Evolutionary conservation across 2,797 vertebrate species (phyloP), one percentile per base, ranked within the genome.

Genomic region (Typhlichthys eigenmanni): DNA sequence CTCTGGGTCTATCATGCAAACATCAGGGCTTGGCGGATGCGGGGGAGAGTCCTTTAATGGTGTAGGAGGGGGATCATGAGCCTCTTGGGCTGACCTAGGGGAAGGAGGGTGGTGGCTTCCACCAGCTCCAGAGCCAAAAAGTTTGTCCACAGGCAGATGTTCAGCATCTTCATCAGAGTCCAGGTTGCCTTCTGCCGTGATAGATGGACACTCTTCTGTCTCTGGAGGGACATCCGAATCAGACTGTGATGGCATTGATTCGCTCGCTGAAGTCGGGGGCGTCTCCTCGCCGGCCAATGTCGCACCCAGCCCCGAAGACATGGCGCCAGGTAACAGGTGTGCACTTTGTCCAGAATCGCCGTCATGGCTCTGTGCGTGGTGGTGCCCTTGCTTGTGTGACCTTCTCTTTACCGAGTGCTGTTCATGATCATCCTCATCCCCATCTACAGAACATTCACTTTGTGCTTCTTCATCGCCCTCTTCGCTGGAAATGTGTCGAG

Each of bases 1-100:
- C 71, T 98, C 97, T 0, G 98, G 98, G 80, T 99, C 96, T 14
- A 96, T 95, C 98, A 99, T 99, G 89, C 97, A 98, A 65, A 98
- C 97, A 49, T 99, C 96, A 6, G 97, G 97, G 62, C 94, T 95
- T 9, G 97, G 96, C 62, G 95, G 94, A 16, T 95, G 91, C 14
- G 98, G 97, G 47, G 83, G 88, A 14, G 96, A 95, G 84, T 99
- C 98, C 80, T 94, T 92, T 83, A 95, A 87, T 1, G 95, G 93
- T 8, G 85, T 56, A 0, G 97, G 97, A 11, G 88, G 93, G 5
- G 96, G 96, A 81, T 99, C 97, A 0, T 95, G 93, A 69, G 90
- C 90, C 75, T 80, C 90, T 49, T 86, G 80, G 53, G 79, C 38
- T 52, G 93, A 87, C 55, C 92, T 90, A 1, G 92, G 88, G 49